phyloP scores from a whole-genome alignment of 2,113 vertebrate species.

The Pogonocichla stellata region DNA sequence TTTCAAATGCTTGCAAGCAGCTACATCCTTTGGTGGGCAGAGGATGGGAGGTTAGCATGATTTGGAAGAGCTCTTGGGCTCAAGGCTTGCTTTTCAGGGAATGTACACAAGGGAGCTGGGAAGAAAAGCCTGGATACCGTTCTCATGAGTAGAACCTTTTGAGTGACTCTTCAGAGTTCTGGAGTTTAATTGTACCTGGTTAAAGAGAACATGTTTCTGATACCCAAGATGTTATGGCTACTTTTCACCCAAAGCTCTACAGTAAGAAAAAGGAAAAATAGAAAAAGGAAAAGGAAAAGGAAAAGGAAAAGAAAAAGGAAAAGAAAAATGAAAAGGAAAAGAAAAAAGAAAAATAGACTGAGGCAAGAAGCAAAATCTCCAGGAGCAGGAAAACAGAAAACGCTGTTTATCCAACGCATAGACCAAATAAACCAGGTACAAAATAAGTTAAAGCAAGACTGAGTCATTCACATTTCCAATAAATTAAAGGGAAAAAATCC shows the following conservation, averaged over 20 bases:
- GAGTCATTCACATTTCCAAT: slow-evolving; percentile 31
- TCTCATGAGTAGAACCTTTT: not conserved
- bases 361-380: not conserved
- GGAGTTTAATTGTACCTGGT: not conserved
- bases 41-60: not conserved
- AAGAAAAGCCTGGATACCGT: not conserved
- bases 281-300: not conserved
- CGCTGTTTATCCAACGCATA: not conserved
- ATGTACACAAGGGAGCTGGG: not conserved
- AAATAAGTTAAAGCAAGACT: not conserved
- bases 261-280: not conserved
- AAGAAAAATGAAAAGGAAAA: not conserved
- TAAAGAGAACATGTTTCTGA: not conserved
- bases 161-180: not conserved
- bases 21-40: not conserved
- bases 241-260: not conserved
- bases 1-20: not conserved
- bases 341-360: not conserved
- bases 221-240: not conserved
- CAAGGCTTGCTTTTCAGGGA: not conserved
- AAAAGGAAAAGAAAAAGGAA: too few relatives aligned
- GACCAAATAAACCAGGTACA: not conserved
- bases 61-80: not conserved
- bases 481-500: slow-evolving; percentile 25
- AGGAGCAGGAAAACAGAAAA: not conserved